phyloP scores from a whole-genome alignment of 2,797 vertebrate genomes.

The Ctenopoma multispine region DNA sequence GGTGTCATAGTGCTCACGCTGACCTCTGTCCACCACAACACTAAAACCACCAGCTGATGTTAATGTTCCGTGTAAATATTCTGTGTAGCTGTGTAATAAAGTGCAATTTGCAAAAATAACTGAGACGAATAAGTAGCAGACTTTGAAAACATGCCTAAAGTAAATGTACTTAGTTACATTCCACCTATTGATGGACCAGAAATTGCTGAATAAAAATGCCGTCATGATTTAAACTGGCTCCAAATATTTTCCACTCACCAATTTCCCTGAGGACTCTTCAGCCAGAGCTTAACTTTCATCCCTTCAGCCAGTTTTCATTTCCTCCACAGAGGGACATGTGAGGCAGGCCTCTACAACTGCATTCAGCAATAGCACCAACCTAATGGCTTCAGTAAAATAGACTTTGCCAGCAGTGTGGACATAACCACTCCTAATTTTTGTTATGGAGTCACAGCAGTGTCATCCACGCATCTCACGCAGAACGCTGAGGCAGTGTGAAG shows the following conservation, averaged over 20 bases:
- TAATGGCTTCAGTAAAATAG: constrained; percentile 22
- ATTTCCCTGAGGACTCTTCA: constrained; percentile 21
- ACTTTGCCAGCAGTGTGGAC: constrained; percentile 36
- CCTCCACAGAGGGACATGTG: constrained; percentile 7
- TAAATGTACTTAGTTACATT: not conserved
- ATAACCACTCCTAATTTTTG: constrained; percentile 31
- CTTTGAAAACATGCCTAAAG: not conserved
- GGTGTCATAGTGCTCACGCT: too few species aligned
- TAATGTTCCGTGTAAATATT: too few species aligned
- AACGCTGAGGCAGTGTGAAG: constrained; percentile 51
- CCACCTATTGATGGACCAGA: not conserved
- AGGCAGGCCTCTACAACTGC: constrained; percentile 1
- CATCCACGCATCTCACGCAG: constrained; percentile 48
- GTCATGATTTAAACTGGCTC: constrained; percentile 24
- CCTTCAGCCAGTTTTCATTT: constrained; percentile 36
- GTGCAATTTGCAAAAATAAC: too few species aligned
- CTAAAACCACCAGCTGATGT: too few species aligned
- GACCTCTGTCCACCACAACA: too few species aligned
- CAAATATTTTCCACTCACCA: constrained; percentile 3
- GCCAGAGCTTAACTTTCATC: constrained; percentile 21
- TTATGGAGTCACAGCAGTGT: constrained; percentile 44
- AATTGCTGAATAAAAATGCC: constrained; percentile 5
- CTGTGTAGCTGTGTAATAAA: too few species aligned
- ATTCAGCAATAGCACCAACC: constrained; percentile 13
- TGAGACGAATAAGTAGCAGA: too few species aligned